Evolutionary conservation across 1,140 invertebrate species (phyloP), one percentile per base, ranked within the genome.

Genomic region (Conus betulinus): DNA sequence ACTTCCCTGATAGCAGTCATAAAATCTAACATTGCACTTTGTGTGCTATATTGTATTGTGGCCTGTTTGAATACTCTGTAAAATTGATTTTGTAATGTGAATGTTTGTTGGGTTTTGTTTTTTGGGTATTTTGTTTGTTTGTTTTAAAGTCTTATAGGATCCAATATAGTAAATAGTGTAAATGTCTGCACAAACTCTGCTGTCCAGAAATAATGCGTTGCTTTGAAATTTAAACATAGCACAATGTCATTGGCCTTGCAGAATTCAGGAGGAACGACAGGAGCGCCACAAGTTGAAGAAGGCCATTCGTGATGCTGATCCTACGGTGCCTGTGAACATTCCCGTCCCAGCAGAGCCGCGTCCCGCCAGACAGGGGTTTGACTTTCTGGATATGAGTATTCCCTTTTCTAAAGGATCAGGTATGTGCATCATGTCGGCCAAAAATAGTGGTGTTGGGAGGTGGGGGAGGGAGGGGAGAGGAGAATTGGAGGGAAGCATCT

Each of bases 221-320:
- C 39, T 39, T 39, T 39, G 39, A 39, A 39, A 39, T 39, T 39
- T 39, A 39, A 39, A 39, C 39, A 3, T 15, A 60, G 15, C 57
- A 1, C 57, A 60, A 11, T 60, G 57, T 60, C 8, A 60, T 11
- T 13, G 81, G 81, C 15, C 15, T 53, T 52, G 39, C 89, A 98
- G 98, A 95, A 99, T 99, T 87, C 99, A 99, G 96, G 98, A 99
- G 95, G 99, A 99, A 95, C 96, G 99, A 88, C 98, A 99, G 94
- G 98, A 99, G 94, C 96, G 98, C n/a, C 98, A 99, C 95, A 95
- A 95, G 78, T 90, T 97, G n/a, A 96, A 97, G 89, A 94, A 93
- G 76, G 92, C 94, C 51, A 94, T 96, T 83, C 94, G 93, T 88
- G 91, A 92, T 90, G 87, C 90, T 60, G 84, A 89, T 86, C 89